Base-by-base conservation (phyloP, 2,797 vertebrate genomes). In the Miichthys miiuy region DNA sequence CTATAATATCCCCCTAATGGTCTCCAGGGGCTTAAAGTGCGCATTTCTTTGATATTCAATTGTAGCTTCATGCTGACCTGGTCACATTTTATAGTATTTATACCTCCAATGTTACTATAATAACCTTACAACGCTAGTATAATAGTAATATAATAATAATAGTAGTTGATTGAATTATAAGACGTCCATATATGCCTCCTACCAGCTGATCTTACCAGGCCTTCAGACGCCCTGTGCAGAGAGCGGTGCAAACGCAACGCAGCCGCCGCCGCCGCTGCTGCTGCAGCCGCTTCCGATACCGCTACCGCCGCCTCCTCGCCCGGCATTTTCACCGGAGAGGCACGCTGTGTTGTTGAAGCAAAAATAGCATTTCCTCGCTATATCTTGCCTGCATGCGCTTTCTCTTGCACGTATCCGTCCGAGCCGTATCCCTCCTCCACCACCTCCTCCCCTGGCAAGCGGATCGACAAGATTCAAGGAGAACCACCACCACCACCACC, bases 331-430 rank as follows among this genome's bases (percentile, higher is more conserved):
- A 72, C 56, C 79, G 63, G 67, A 74, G 79, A 86, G 81, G 56
- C 85, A 34, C 16, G 87, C 87, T 86, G 87, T 72, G 89, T 66
- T 72, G 80, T 23, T 81, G 82, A 81, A 70, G 83, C 82, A 85
- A 89, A 93, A 93, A 94, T 81, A 91, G 89, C 83, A 69, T 91
- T 84, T 92, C 82, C 85, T 88, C 81, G 54, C 79, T 75, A 38
- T 71, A 80, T 88, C 74, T 85, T 66, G 72, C 80, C 85, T 87
- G 87, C 83, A 64, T 80, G 79, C 82, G 73, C 82, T 76, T 79
- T 85, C 85, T 83, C 84, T 84, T 82, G 85, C 90, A 90, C 83
- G 81, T 88, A 85, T 82, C 70, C 72, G 72, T 81, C 75, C 79
- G 6, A 79, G 73, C 73, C 52, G 44, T 64, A 44, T 71, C 75